phyloP scores from a whole-genome alignment of 2,888 invertebrate species.

The Protophormia terraenovae region DNA sequence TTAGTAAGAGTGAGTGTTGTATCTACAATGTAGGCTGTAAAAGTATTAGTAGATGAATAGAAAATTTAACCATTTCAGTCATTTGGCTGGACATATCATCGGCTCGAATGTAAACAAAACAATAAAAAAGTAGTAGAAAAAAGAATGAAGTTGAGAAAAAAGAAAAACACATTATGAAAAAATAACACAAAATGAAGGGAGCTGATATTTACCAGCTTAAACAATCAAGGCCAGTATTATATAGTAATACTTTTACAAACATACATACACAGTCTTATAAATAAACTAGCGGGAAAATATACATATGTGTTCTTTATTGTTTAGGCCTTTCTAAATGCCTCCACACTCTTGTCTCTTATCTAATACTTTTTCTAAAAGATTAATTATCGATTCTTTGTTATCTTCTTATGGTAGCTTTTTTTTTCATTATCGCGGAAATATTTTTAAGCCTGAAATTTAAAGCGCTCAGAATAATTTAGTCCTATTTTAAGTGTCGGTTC shows the following conservation, averaged over 20 bases:
- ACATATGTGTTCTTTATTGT: not conserved
- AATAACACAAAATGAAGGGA: conserved; percentile 36
- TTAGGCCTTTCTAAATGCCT: not conserved
- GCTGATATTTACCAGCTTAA: conserved; percentile 19
- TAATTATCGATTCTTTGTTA: no score
- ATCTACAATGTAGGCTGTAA: conserved; percentile 10
- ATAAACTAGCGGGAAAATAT: not conserved
- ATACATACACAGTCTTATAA: not conserved
- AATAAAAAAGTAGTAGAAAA: not conserved
- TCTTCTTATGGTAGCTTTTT: no score
- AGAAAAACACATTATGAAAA: not conserved
- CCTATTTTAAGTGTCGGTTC: no score
- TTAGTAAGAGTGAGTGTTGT: not conserved
- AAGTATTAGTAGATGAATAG: conserved; percentile 17
- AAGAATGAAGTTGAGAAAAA: not conserved
- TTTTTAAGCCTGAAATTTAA: no score
- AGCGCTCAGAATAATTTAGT: no score
- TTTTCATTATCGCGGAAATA: no score
- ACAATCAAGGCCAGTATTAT: conserved; percentile 61
- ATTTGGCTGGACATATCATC: conserved; percentile 44
- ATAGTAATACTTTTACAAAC: not conserved
- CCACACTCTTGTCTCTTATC: no score
- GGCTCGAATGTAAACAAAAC: conserved; percentile 6
- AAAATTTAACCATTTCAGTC: conserved; percentile 42
- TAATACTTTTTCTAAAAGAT: no score